Base-by-base conservation (phyloP, 2,113 vertebrate genomes). In the Scopus umbretta region DNA sequence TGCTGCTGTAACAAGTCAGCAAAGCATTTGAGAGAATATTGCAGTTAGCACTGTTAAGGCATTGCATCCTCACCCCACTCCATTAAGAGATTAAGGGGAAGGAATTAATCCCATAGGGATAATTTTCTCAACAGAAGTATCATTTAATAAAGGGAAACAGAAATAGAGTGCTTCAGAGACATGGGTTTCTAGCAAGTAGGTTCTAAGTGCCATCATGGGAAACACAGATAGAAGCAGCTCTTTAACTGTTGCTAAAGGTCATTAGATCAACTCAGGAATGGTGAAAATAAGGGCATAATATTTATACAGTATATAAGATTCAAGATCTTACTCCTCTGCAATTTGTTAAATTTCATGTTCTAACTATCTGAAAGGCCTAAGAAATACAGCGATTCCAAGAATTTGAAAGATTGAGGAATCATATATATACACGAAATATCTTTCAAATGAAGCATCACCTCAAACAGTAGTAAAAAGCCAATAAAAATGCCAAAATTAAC, bases 371-470 rank as follows among this genome's bases (percentile, higher is more conserved):
- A 42, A 74, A 73, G 23, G 30, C 25, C 50, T 23, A 80, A 76
- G 27, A 92, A 63, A 49, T 7, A 68, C 32, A 91, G 9, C 5
- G 19, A 36, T 27, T 72, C 56, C 12, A 61, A 81, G 17, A 80
- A 66, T 38, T 38, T 23, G 0, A 0, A 62, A 53, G 17, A 79
- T 0, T 47, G 7, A 81, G 10, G 7, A 78, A 63, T 43, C 56
- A 30, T 1, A 47, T 3, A 34, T 13, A 38, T 0, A 53, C 12
- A 53, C 12, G 66, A 81, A 76, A 11, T 22, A 38, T 13, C 42
- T 70, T 87, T 74, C 50, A 66, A 88, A 52, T 10, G 38, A 84
- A 83, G 6, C 3, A 3, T 55, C 34, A 59, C 3, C 25, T 62
- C 7, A 80, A 63, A 40, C n/a, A 49, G 13, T 1, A 52, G 27